Evolutionary conservation across 1,140 invertebrate genomes (phyloP).

Genomic region (Pteromalus puparum): DNA sequence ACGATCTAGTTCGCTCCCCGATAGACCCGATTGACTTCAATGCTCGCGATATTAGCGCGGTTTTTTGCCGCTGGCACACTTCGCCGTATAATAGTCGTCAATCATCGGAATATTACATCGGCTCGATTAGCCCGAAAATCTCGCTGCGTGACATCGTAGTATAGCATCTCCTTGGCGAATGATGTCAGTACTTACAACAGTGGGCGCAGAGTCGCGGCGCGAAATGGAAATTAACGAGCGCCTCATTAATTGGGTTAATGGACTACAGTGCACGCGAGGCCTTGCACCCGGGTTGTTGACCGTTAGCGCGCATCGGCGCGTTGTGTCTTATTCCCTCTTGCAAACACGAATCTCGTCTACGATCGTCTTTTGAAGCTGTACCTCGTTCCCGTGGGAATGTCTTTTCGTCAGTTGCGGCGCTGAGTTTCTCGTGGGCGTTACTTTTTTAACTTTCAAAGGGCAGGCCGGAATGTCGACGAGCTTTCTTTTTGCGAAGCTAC

Average conservation of each 20-base stretch:
- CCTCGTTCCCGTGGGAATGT: too few relatives aligned
- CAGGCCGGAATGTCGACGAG: too few relatives aligned
- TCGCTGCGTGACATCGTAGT: not conserved
- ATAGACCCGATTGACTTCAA: not conserved
- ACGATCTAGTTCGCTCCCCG: not conserved
- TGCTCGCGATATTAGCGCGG: not conserved
- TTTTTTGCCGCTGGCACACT: not conserved
- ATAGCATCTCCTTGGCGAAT: too few relatives aligned
- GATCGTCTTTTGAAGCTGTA: not conserved
- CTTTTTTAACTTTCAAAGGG: too few relatives aligned
- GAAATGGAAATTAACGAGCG: slow-evolving; percentile 64
- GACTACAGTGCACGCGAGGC: slow-evolving; percentile 59
- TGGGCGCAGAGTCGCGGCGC: slow-evolving; percentile 51
- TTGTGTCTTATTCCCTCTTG: not conserved
- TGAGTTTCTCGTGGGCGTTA: too few relatives aligned
- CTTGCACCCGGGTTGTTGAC: slow-evolving; percentile 63
- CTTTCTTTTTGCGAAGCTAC: too few relatives aligned
- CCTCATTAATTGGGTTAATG: slow-evolving; percentile 66
- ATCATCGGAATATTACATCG: too few relatives aligned
- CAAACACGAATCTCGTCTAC: not conserved
- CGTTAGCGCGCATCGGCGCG: slow-evolving; percentile 28
- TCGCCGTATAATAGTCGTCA: not conserved
- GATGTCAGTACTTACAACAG: too few relatives aligned
- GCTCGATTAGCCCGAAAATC: not conserved
- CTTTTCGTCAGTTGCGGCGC: not conserved